Percentiles rank a stretch among this genome's conserved stretches.
phyloP scores from a whole-genome alignment of 2,113 vertebrate genomes.

The Harpagus bidentatus region DNA sequence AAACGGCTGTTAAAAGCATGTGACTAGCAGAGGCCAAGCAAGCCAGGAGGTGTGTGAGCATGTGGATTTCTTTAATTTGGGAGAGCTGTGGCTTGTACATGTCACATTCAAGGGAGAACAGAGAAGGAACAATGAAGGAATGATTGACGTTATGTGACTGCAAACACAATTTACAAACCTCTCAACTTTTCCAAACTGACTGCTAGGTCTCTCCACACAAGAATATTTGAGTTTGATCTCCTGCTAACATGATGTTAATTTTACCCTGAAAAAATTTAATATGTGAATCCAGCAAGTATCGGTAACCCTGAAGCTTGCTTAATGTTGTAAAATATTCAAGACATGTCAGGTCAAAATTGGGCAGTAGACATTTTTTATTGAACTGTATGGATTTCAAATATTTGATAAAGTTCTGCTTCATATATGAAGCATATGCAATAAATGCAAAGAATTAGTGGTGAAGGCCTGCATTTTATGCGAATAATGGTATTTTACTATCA shows the following conservation, averaged over 20 bases:
- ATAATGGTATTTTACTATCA: background rate
- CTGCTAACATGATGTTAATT: background rate
- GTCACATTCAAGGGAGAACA: accelerated
- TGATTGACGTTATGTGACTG: background rate
- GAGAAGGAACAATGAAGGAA: background rate
- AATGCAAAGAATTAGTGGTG: background rate
- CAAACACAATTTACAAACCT: background rate
- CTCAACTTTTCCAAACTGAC: background rate
- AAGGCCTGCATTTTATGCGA: background rate
- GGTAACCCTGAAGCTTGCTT: background rate
- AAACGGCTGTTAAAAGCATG: background rate
- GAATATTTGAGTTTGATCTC: background rate
- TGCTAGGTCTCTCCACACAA: background rate
- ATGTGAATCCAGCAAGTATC: background rate
- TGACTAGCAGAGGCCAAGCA: background rate
- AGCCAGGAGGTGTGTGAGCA: background rate
- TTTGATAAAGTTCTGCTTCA: background rate
- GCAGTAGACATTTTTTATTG: background rate
- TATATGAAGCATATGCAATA: background rate
- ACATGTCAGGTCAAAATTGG: background rate
- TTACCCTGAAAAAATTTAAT: background rate
- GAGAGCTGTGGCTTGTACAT: background rate
- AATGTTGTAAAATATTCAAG: background rate
- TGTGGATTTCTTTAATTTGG: background rate
- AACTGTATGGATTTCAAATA: background rate